phyloP scores from a whole-genome alignment of 1,140 invertebrate species.

The Callitettix versicolor region DNA sequence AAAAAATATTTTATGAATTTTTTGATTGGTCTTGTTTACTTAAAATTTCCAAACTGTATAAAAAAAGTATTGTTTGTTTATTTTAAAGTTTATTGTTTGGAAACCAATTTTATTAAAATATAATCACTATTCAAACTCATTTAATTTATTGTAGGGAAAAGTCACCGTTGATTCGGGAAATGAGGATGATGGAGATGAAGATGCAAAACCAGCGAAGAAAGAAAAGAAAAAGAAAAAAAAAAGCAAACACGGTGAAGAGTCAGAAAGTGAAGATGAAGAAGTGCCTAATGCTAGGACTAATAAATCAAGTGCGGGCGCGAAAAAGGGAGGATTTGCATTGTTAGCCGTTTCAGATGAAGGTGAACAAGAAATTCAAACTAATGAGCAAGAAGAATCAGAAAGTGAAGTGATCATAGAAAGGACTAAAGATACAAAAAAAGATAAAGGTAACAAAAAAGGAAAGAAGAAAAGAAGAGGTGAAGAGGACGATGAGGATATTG shows the following conservation, averaged over 20 bases:
- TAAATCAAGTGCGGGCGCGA: too few relatives aligned
- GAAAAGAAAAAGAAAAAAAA: constrained; percentile 30
- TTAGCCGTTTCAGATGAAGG: constrained; percentile 29
- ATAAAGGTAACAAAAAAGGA: constrained; percentile 48
- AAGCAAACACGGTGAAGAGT: constrained; percentile 32
- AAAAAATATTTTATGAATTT: too few relatives aligned
- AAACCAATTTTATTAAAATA: too few relatives aligned
- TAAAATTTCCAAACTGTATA: too few relatives aligned
- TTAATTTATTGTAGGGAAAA: constrained; percentile 25
- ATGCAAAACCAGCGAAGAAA: constrained; percentile 15
- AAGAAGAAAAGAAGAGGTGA: constrained; percentile 60
- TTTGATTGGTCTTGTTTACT: too few relatives aligned
- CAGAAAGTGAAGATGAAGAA: constrained; percentile 31
- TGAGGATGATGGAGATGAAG: constrained; percentile 18
- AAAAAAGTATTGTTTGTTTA: too few relatives aligned
- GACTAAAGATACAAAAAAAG: constrained; percentile 28
- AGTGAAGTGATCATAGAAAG: constrained; percentile 13
- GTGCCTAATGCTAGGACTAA: not conserved
- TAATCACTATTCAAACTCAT: too few relatives aligned
- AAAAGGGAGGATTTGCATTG: constrained; percentile 49
- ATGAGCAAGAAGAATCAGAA: constrained; percentile 9
- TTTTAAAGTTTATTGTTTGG: too few relatives aligned
- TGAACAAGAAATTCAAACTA: constrained; percentile 6
- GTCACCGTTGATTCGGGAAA: constrained; percentile 25
- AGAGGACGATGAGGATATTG: constrained; percentile 74